Base-by-base conservation (phyloP, 2,797 vertebrate species). In the Podarcis lilfordi region DNA sequence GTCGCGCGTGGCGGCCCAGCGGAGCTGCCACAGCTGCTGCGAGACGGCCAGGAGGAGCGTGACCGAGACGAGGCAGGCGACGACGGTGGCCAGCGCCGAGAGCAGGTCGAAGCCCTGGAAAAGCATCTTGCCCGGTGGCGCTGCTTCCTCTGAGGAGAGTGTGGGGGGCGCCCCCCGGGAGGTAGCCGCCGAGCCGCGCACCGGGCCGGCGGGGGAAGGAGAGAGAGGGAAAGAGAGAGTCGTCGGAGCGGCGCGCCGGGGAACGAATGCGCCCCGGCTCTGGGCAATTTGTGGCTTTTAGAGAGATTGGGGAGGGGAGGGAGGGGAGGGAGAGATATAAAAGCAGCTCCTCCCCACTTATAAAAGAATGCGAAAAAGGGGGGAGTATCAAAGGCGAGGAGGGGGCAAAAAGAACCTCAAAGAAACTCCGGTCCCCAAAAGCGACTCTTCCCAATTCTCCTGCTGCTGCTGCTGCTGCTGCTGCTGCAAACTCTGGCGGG, bases 11-110 rank as follows among this genome's bases (percentile, higher is more conserved):
- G 98, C 98, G 83, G 98, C 98, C 98, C 98, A 99, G 84, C 98
- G 96, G 90, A 99, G 98, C 96, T 99, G 98, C 98, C 98, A 99
- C 92, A 99, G 97, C 97, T 98, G 98, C 96, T 99, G 98, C 95
- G 98, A 98, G 88, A 99, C 98, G 77, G 98, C 98, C 96, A 99
- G 97, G 75, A 99, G 97, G 95, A 99, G 97, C 76, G 97, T 98
- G 97, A 99, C 97, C 89, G 98, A 99, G 95, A 98, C 98, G 95
- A 99, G 94, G 97, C 98, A 99, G 91, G 98, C 98, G 91, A 98
- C 98, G 94, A 98, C 97, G 23, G 98, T 99, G 96, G 98, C 98
- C 97, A 99, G 97, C 92, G 98, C 98, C 93, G 98, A 99, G 93
- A 99, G 97, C 93, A 99, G 97, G 96, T 99, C 98, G 97, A 99